phyloP scores from a whole-genome alignment of 2,797 vertebrate species.

The Oreochromis mossambicus region DNA sequence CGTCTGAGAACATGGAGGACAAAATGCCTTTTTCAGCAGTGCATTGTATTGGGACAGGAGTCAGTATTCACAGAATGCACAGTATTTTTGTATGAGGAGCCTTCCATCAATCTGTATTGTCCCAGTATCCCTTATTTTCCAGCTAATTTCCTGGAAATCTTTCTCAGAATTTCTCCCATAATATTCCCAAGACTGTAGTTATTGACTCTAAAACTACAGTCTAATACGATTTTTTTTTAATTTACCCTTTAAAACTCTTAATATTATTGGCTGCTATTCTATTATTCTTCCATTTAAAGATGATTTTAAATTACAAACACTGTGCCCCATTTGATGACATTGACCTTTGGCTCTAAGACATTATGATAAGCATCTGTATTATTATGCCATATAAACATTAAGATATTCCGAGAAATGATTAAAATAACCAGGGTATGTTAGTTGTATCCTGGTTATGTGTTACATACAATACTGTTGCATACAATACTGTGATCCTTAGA shows the following conservation, averaged over 20 bases:
- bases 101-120: not conserved
- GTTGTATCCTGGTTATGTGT: not conserved
- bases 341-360: not conserved
- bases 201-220: not conserved
- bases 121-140: not conserved
- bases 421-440: not conserved
- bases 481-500: not conserved
- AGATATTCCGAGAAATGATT: not conserved
- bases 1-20: not conserved
- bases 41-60: not conserved
- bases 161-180: not conserved
- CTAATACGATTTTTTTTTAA: not conserved
- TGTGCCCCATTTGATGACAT: not conserved
- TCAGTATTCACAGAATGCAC: not conserved
- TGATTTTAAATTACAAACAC: not conserved
- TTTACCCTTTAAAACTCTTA: not conserved
- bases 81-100: not conserved
- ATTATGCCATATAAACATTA: not conserved
- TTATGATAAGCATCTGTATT: not conserved
- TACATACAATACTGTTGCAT: not conserved
- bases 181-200: not conserved
- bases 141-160: not conserved
- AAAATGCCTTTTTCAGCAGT: not conserved
- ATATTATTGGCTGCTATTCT: not conserved
- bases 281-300: not conserved